These are phyloP conservation scores for Meteorus colon DNA, from an alignment of 2,888 invertebrate genomes.

Conservation along the genomic window DNA sequence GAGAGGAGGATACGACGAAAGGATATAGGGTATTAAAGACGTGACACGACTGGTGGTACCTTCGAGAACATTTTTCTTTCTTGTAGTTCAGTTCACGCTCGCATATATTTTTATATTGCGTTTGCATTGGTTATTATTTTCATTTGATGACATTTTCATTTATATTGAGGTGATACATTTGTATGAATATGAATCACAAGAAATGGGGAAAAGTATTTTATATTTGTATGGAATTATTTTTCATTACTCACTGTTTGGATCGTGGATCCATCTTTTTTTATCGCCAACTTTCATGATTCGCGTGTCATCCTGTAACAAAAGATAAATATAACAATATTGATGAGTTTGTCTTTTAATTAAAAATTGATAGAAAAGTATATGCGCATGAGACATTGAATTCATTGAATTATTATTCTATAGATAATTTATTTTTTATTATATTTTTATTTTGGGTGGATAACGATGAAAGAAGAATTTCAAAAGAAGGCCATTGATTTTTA, in stretches of 20 bases:
- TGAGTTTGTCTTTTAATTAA: too few relatives aligned
- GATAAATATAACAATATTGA: constrained; percentile 25
- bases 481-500: constrained; percentile 11
- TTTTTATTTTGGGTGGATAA: not conserved
- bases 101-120: not conserved
- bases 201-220: not conserved
- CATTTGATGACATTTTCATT: constrained; percentile 17
- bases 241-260: constrained; percentile 83
- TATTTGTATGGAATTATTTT: constrained; percentile 5
- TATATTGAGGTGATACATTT: not conserved
- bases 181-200: not conserved
- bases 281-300: constrained; percentile 76
- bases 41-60: constrained; percentile 58
- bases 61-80: constrained; percentile 6
- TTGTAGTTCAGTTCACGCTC: constrained; percentile 16
- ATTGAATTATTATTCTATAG: not conserved
- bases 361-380: not conserved
- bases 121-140: constrained; percentile 6
- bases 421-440: not conserved
- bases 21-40: constrained; percentile 58
- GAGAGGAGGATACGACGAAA: constrained; percentile 26
- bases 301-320: constrained; percentile 74
- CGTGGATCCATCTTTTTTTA: constrained; percentile 85
- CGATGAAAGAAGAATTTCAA: not conserved
- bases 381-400: not conserved